Conservation (phyloP, 2,113 vertebrate genomes). For the Anguilla japonica region DNA sequence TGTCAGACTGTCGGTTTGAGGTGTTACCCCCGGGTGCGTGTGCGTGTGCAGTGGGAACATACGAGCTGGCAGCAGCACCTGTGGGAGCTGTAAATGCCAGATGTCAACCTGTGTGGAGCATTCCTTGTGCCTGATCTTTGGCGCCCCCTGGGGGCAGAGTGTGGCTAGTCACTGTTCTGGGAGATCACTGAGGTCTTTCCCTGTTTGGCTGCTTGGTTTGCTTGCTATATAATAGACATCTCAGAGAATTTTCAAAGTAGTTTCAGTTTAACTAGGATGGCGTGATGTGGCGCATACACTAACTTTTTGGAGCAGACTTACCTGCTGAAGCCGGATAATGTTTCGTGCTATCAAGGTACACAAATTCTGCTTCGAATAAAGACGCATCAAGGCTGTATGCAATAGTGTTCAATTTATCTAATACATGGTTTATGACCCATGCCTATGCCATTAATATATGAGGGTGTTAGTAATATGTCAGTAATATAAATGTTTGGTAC, state of each 20-base stretch:
- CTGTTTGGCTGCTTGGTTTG: background rate
- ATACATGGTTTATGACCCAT: background rate
- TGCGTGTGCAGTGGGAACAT: conserved; percentile 32
- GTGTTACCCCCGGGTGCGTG: conserved; percentile 12
- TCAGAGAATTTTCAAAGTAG: background rate
- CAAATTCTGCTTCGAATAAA: background rate
- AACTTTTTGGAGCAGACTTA: background rate
- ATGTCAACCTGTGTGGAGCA: background rate
- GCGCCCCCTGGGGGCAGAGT: background rate
- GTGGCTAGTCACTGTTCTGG: background rate
- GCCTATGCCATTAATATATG: background rate
- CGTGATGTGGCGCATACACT: background rate
- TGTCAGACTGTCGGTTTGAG: conserved; percentile 15
- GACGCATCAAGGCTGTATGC: background rate
- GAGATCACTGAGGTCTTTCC: background rate
- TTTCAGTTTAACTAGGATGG: background rate
- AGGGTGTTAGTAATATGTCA: too few relatives aligned
- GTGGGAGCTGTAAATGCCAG: conserved; percentile 36
- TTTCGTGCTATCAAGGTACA: background rate
- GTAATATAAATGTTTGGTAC: background rate
- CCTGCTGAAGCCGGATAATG: background rate
- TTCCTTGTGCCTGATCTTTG: background rate
- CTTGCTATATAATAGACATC: too few relatives aligned
- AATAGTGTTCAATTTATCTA: background rate
- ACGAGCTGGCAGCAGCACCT: conserved; percentile 41